Conservation (phyloP, 2,113 vertebrate genomes). For the Xiphorhynchus elegans region DNA sequence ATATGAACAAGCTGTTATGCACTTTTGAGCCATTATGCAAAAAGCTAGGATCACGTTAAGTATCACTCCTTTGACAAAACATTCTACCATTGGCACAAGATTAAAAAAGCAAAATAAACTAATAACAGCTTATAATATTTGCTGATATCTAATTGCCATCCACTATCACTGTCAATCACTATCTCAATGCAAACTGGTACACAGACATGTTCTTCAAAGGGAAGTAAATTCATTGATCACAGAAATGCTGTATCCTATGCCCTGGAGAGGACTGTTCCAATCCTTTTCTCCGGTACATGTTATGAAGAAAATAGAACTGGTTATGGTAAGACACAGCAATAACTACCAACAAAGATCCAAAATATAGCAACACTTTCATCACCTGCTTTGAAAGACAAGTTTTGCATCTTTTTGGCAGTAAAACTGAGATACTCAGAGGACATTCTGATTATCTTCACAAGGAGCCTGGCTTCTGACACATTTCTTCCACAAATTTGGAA, state of each 20-base stretch:
- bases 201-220: neutral
- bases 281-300: neutral
- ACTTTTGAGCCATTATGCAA: neutral
- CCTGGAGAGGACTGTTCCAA: fast-evolving
- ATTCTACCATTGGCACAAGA: neutral
- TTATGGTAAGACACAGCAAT: neutral
- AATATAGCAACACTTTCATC: neutral
- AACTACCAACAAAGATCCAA: neutral
- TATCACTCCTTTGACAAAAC: neutral
- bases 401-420: neutral
- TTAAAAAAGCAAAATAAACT: neutral
- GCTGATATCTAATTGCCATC: neutral
- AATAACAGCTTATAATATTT: neutral
- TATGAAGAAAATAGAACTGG: neutral
- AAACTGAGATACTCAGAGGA: neutral
- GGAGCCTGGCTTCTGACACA: neutral
- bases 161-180: neutral
- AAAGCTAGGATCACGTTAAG: neutral
- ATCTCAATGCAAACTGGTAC: neutral
- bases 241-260: neutral
- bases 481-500: neutral
- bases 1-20: neutral
- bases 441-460: neutral
- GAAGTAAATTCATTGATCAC: neutral
- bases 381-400: neutral